Evolutionary conservation across 1,140 invertebrate species (phyloP).

Genomic region (Trichonephila inaurata): DNA sequence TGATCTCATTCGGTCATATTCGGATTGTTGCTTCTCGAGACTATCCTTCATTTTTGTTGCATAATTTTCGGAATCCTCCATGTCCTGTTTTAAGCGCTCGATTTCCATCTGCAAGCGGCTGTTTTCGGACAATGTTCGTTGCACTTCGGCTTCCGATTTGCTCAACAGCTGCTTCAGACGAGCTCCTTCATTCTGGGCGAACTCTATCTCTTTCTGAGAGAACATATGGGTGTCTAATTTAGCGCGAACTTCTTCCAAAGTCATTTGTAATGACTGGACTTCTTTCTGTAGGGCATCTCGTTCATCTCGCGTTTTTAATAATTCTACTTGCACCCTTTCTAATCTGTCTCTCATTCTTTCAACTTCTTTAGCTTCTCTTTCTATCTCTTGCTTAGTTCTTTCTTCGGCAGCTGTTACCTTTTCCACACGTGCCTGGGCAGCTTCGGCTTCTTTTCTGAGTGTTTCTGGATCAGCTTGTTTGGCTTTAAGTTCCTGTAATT

Average conservation of each 20-base stretch:
- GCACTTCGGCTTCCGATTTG: conserved; percentile 79
- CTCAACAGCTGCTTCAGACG: conserved; percentile 78
- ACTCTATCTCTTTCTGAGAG: conserved; percentile 70
- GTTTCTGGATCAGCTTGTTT: conserved; percentile 77
- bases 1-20: conserved; percentile 83
- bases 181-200: conserved; percentile 74
- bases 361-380: conserved; percentile 90
- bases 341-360: conserved; percentile 91
- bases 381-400: conserved; percentile 89
- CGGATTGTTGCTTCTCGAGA: conserved; percentile 63
- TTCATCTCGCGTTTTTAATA: conserved; percentile 86
- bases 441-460: conserved; percentile 85
- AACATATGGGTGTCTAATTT: conserved; percentile 61
- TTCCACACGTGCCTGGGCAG: conserved; percentile 88
- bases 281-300: conserved; percentile 80
- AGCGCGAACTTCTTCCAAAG: conserved; percentile 17
- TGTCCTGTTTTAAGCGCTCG: conserved; percentile 90
- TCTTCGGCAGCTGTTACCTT: conserved; percentile 87
- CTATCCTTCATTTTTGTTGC: conserved; percentile 70
- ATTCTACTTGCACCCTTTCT: conserved; percentile 89
- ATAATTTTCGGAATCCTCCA: conserved; percentile 82
- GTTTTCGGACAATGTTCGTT: conserved; percentile 78
- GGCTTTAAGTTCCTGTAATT: conserved; percentile 76
- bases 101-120: conserved; percentile 85
- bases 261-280: conserved; percentile 75